Percentiles rank a stretch among this genome's conserved stretches.
Evolutionary conservation across 1,140 invertebrate species (phyloP).

Genomic region (Drosophila prosaltans): DNA sequence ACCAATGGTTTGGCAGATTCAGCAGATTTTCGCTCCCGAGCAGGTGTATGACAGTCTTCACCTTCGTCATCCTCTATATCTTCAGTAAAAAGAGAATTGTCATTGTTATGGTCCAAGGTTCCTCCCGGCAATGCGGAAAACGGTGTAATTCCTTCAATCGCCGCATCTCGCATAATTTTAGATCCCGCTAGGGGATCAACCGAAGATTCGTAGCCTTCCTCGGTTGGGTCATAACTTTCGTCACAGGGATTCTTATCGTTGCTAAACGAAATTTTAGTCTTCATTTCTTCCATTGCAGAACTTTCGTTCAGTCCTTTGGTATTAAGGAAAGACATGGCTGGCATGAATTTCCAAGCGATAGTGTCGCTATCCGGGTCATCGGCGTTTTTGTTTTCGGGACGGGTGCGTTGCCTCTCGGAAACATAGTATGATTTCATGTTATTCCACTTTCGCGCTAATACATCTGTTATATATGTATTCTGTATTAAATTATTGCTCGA

Average conservation of each 20-base stretch:
- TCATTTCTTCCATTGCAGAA: neutral
- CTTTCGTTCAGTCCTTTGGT: neutral
- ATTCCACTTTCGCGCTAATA: slow-evolving; percentile 1
- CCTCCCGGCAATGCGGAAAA: neutral
- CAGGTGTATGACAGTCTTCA: neutral
- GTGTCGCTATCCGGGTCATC: neutral
- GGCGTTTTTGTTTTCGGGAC: neutral
- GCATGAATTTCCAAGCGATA: neutral
- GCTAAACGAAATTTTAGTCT: neutral
- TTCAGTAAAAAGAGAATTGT: neutral
- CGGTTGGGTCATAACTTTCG: neutral
- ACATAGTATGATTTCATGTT: slow-evolving; percentile 5
- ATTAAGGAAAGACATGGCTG: slow-evolving; percentile 2
- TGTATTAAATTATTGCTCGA: neutral
- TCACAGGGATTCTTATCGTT: neutral
- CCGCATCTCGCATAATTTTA: neutral
- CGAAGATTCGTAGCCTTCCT: neutral
- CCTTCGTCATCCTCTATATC: neutral
- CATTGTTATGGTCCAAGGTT: neutral
- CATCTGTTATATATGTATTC: neutral
- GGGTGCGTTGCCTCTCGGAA: neutral
- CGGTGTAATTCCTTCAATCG: neutral
- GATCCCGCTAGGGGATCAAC: neutral
- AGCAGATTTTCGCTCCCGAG: neutral
- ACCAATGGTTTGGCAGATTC: neutral